Base-by-base conservation (phyloP, 2,888 invertebrate species). In the Heliconius ismenius region DNA sequence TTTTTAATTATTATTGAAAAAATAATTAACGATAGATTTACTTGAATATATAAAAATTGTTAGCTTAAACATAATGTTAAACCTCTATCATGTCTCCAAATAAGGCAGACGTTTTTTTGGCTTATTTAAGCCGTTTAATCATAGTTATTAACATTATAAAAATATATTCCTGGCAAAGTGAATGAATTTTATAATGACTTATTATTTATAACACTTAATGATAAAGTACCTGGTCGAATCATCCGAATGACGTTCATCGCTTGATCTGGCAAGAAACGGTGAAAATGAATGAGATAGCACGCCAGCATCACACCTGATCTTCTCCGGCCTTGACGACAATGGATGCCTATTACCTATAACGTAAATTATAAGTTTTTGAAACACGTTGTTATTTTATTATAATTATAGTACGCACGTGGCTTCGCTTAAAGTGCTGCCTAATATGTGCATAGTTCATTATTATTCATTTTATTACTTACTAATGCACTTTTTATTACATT, bases 301-400 rank as follows among this genome's bases (percentile, higher is more conserved):
- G 97, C 96, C 75, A 96, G 95, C 95, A 97, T 95, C 60, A 96
- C 95, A 26, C 96, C 97, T 0, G 96, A 96, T 62, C 97, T 90
- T 64, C 97, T 96, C 78, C 95, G 91, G 0, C 97, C 97, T 88
- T 96, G 95, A 39, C 96, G 94, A 86, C 97, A 97, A 88, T 96
- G 96, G 77, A 97, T 92, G 4, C 96, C 96, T 60, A 96, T 92
- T 74, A 96, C 95, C 96, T 97, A 89, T 49, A 63, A 62, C 7
- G 21, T 24, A 60, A 39, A 39, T 49, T 39, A 67, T 73, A 15
- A 11, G 2, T 43, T 54, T 28, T 32, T 32, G 28, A n/a, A 62
- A 28, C 32, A 54, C 21, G 4, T 28, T 69, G 21, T 54, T 39
- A 65, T 36, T 67, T 54, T 43, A 65, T 36, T 67, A 67, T n/a